Percentiles rank a stretch among this genome's conserved stretches.
Conservation (phyloP, 2,113 vertebrate genomes). For the Microtus richardsoni region DNA sequence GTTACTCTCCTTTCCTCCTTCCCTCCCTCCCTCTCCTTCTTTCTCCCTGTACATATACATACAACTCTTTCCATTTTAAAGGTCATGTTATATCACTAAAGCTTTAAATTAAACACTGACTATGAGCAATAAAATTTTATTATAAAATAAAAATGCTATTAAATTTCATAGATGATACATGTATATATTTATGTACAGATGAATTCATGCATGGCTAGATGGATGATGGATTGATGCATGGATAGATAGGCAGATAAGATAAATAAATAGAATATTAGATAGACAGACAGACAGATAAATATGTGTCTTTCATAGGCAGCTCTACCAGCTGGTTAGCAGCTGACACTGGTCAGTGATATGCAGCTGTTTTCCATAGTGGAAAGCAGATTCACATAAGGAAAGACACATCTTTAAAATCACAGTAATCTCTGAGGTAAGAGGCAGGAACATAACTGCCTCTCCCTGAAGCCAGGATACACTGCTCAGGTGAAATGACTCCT, state of each 20-base stretch:
- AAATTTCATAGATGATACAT: background rate
- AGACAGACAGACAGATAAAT: background rate
- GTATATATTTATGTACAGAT: background rate
- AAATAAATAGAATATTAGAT: background rate
- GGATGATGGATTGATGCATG: background rate
- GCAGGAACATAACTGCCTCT: background rate
- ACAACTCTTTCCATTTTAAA: background rate
- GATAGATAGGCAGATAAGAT: background rate
- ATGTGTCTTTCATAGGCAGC: background rate
- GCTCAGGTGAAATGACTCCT: background rate
- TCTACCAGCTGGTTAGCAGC: background rate
- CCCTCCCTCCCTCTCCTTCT: background rate
- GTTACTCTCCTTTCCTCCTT: background rate
- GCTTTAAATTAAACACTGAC: conserved; percentile 1
- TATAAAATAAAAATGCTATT: conserved; percentile 35
- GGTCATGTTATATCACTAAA: background rate
- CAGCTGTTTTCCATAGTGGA: background rate
- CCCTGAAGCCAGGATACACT: background rate
- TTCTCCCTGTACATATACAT: background rate
- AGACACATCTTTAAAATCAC: conserved; percentile 30
- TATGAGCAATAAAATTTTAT: background rate
- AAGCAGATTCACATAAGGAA: background rate
- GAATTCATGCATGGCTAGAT: background rate
- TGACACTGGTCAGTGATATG: background rate
- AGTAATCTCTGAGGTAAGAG: background rate